phyloP scores from a whole-genome alignment of 2,888 invertebrate species.

The Conomelus anceps region DNA sequence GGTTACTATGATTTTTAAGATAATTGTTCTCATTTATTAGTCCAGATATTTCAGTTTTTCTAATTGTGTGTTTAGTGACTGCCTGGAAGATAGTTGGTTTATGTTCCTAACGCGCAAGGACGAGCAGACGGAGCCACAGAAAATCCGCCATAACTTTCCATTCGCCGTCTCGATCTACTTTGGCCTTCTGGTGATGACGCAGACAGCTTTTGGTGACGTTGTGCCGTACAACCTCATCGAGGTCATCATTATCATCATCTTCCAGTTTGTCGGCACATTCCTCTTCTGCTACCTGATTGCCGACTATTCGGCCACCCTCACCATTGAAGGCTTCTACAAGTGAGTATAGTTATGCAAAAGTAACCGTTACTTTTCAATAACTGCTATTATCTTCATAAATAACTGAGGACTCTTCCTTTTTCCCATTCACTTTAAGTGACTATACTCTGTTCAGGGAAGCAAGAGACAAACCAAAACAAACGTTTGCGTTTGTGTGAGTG shows the following conservation, averaged over 20 bases:
- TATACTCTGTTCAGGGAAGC: too few relatives aligned
- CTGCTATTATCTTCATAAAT: too few relatives aligned
- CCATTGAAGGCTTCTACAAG: not conserved
- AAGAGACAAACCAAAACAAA: too few relatives aligned
- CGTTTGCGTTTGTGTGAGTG: too few relatives aligned
- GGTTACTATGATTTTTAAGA: too few relatives aligned
- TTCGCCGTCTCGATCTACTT: not conserved
- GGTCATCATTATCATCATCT: not conserved
- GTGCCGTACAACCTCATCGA: not conserved
- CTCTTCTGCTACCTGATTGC: not conserved
- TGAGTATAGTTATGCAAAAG: not conserved
- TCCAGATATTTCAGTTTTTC: too few relatives aligned
- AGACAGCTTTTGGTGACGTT: not conserved
- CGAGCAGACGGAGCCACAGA: not conserved
- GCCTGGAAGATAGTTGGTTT: not conserved
- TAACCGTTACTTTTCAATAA: too few relatives aligned
- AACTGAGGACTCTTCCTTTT: too few relatives aligned
- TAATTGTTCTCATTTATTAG: too few relatives aligned
- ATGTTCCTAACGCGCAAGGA: not conserved
- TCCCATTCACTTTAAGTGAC: too few relatives aligned
- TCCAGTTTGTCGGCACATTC: not conserved
- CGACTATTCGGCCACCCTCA: not conserved
- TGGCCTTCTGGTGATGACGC: not conserved
- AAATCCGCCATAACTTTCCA: not conserved
- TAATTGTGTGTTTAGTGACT: not conserved